Percentiles rank a stretch among this genome's conserved stretches.
Evolutionary conservation across 2,113 vertebrate genomes (phyloP).

Genomic region (Toxostoma redivivum): DNA sequence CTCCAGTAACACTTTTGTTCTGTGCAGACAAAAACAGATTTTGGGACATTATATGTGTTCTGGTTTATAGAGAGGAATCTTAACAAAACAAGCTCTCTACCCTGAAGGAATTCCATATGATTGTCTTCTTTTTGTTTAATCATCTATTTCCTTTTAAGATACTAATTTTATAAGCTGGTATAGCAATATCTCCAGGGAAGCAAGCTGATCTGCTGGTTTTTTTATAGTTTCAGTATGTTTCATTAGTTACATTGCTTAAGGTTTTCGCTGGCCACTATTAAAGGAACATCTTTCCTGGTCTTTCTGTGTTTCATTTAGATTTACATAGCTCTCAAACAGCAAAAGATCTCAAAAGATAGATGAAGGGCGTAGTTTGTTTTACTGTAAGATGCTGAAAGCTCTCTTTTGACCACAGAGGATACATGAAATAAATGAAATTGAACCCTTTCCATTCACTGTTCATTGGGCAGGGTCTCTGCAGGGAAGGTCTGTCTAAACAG

Average conservation of each 20-base stretch:
- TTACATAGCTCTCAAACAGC: neutral
- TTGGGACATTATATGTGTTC: neutral
- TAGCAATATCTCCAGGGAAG: neutral
- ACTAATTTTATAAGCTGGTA: neutral
- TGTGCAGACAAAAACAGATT: neutral
- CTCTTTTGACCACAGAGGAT: neutral
- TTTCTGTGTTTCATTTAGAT: neutral
- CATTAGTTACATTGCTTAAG: neutral
- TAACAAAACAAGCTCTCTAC: neutral
- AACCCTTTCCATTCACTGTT: neutral
- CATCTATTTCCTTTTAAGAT: neutral
- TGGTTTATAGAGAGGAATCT: neutral
- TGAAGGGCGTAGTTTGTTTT: neutral
- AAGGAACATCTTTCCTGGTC: too few species aligned
- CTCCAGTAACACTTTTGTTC: neutral
- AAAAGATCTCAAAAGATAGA: too few species aligned
- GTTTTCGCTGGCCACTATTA: neutral
- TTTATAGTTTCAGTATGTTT: neutral
- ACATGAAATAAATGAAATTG: neutral
- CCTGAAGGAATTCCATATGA: neutral
- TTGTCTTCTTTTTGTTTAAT: neutral
- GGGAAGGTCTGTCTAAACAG: neutral
- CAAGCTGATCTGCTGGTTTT: fast-evolving
- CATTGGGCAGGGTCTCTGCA: neutral
- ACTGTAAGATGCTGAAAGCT: neutral